phyloP scores from a whole-genome alignment of 2,888 invertebrate species.

The Helicoverpa assulta region DNA sequence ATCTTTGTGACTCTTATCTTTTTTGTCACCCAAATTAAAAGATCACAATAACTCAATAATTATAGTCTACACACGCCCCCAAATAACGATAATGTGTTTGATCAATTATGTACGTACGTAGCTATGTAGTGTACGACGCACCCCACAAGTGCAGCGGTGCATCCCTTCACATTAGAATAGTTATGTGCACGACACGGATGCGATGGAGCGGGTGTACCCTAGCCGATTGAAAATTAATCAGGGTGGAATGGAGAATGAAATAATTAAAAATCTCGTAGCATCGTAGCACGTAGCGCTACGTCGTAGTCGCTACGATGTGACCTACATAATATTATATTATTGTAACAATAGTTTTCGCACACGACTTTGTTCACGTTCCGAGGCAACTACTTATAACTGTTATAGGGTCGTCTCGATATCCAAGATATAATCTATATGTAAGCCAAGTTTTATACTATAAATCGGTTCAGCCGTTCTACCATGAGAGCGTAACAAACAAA shows the following conservation, averaged over 20 bases:
- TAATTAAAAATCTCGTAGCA: not conserved
- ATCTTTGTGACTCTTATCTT: not conserved
- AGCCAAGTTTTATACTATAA: too few relatives aligned
- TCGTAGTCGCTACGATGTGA: constrained; percentile 10
- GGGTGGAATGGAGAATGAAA: not conserved
- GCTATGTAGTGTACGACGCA: not conserved
- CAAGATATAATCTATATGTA: too few relatives aligned
- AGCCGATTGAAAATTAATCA: constrained; percentile 5
- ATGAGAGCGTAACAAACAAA: not conserved
- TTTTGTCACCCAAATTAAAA: not conserved
- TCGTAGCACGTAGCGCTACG: constrained; percentile 41
- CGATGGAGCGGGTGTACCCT: not conserved
- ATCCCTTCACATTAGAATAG: constrained; percentile 26
- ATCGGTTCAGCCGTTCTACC: too few relatives aligned
- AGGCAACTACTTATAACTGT: too few relatives aligned
- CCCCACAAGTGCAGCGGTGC: constrained; percentile 38
- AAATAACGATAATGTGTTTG: constrained; percentile 11
- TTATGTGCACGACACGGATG: constrained; percentile 3
- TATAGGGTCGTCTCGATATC: too few relatives aligned
- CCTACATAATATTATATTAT: not conserved
- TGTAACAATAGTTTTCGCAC: too few relatives aligned
- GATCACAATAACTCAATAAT: constrained; percentile 5
- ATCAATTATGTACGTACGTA: constrained; percentile 13
- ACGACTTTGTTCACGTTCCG: too few relatives aligned
- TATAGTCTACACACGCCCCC: not conserved